phyloP scores from a whole-genome alignment of 2,888 invertebrate species.

The Brassicogethes aeneus region DNA sequence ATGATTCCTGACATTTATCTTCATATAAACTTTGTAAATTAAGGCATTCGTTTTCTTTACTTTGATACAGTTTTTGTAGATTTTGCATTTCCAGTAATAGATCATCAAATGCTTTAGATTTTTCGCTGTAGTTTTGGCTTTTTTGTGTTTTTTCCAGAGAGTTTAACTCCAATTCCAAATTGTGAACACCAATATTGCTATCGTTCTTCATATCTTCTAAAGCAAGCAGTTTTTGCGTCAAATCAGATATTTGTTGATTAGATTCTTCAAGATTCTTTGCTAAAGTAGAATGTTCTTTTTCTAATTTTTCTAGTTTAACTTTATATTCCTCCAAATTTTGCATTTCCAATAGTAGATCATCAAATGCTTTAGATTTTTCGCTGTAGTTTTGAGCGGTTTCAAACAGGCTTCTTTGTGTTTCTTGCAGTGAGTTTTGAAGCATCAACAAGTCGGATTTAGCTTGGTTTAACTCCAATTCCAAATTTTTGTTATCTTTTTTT shows the following conservation, averaged over 20 bases:
- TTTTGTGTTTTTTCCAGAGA: background rate
- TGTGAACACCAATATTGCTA: background rate
- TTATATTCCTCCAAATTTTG: background rate
- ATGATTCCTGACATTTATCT: background rate
- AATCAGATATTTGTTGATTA: slow-evolving; percentile 16
- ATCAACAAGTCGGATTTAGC: slow-evolving; percentile 14
- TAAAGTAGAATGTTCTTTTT: background rate
- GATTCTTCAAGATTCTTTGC: slow-evolving; percentile 6
- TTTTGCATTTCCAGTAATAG: background rate
- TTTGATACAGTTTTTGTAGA: slow-evolving; percentile 3
- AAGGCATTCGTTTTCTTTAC: slow-evolving; percentile 7
- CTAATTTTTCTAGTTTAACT: background rate
- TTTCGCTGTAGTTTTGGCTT: background rate
- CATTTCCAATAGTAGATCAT: slow-evolving; percentile 3
- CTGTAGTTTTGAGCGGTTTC: slow-evolving; percentile 1
- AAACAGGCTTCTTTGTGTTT: slow-evolving; percentile 16
- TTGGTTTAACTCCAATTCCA: slow-evolving; percentile 21
- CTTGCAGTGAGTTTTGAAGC: slow-evolving; percentile 12
- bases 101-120: background rate
- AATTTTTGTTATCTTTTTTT: slow-evolving; percentile 22
- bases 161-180: background rate
- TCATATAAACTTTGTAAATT: slow-evolving; percentile 13
- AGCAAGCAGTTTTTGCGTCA: slow-evolving; percentile 16
- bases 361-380: slow-evolving; percentile 4
- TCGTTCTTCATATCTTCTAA: slow-evolving; percentile 12